Percentiles rank a stretch among this genome's conserved stretches.
These are phyloP conservation scores for Popillia japonica DNA, from an alignment of 1,140 invertebrate genomes.

Conservation along the genomic window DNA sequence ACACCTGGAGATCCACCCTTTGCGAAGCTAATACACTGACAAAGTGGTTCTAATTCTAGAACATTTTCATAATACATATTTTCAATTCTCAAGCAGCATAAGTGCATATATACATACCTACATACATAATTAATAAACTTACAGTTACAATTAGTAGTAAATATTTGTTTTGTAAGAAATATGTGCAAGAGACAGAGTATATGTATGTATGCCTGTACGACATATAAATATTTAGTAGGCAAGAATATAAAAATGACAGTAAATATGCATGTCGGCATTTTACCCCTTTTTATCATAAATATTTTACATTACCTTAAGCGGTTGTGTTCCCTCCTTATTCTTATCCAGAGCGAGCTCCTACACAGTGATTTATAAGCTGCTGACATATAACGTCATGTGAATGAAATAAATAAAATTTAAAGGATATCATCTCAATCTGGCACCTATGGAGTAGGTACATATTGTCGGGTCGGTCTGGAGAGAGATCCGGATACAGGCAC, in stretches of 20 bases:
- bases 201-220: no score
- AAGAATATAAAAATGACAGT: neutral
- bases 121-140: no score
- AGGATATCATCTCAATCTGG: constrained; percentile 40
- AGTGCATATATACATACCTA: no score
- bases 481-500: constrained; percentile 52
- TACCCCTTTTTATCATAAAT: neutral
- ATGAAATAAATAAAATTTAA: constrained; percentile 36
- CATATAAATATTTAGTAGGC: neutral
- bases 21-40: no score
- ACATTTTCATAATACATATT: no score
- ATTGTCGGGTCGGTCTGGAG: constrained; percentile 17
- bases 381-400: constrained; percentile 32
- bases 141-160: no score
- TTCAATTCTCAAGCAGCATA: no score
- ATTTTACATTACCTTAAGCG: constrained; percentile 1
- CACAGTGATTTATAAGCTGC: constrained; percentile 29
- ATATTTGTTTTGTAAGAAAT: no score
- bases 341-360: neutral
- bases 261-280: neutral
- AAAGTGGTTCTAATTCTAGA: no score
- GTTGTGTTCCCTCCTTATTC: neutral
- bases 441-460: constrained; percentile 33
- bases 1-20: no score
- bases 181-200: no score